Conservation (phyloP, 2,113 vertebrate genomes). For the Nesoenas mayeri region DNA sequence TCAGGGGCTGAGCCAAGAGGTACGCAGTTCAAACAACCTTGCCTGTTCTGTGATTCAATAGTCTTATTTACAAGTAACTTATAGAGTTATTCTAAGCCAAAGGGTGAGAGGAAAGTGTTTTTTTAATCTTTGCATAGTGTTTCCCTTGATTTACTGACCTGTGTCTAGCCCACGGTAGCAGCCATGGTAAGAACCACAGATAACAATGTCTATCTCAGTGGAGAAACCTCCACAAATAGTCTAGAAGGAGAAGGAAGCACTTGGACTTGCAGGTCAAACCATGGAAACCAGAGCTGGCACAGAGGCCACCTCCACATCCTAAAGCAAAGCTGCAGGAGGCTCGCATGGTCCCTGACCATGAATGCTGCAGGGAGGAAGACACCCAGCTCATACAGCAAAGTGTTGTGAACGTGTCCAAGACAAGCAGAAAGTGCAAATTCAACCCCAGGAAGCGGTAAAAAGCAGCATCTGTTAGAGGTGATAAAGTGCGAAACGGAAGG, state of each 20-base stretch:
- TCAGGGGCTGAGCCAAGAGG: neutral
- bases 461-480: neutral
- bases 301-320: neutral
- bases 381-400: neutral
- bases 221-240: neutral
- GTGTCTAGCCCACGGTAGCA: neutral
- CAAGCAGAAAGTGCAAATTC: neutral
- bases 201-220: neutral
- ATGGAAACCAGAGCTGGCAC: neutral
- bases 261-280: neutral
- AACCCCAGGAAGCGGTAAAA: neutral
- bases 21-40: neutral
- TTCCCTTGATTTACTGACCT: neutral
- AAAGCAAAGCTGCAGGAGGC: neutral
- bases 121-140: neutral
- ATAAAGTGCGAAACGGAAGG: neutral
- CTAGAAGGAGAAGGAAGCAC: neutral
- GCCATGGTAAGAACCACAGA: neutral
- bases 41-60: neutral
- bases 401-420: neutral
- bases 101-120: neutral
- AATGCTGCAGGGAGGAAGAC: neutral
- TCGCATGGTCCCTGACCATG: fast-evolving
- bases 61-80: neutral
- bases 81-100: slow-evolving; percentile 9